A percentile compares a stretch with the other conserved stretches of the same genome.
These are phyloP conservation scores for Anomalospiza imberbis DNA, from an alignment of 2,797 vertebrate species.

Conservation along the genomic window DNA sequence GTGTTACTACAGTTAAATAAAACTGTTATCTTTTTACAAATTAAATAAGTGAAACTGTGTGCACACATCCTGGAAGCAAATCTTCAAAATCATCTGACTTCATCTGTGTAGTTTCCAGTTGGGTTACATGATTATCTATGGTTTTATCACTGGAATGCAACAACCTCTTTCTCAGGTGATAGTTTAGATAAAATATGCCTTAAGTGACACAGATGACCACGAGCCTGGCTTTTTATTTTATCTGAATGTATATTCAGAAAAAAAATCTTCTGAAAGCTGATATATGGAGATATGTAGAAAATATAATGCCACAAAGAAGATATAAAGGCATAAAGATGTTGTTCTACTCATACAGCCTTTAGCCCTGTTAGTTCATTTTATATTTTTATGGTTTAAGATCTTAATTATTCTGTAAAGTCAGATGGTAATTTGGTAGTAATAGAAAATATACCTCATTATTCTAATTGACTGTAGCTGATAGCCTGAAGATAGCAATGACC, in stretches of 20 bases:
- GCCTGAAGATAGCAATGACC: neutral
- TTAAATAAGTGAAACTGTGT: neutral
- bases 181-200: neutral
- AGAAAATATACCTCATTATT: neutral
- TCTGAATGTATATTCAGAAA: neutral
- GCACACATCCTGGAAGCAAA: neutral
- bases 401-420: neutral
- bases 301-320: neutral
- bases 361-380: neutral
- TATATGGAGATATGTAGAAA: neutral
- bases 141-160: neutral
- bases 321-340: neutral
- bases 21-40: neutral
- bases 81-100: neutral
- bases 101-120: neutral
- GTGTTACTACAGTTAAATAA: neutral
- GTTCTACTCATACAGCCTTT: neutral
- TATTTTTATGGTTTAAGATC: neutral
- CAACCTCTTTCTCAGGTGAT: neutral
- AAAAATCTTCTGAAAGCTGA: neutral
- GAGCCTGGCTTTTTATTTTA: neutral
- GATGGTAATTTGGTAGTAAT: neutral
- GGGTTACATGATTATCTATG: neutral
- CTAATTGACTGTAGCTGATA: neutral
- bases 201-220: neutral